phyloP scores from a whole-genome alignment of 2,113 vertebrate genomes.

The Boleophthalmus pectinirostris region DNA sequence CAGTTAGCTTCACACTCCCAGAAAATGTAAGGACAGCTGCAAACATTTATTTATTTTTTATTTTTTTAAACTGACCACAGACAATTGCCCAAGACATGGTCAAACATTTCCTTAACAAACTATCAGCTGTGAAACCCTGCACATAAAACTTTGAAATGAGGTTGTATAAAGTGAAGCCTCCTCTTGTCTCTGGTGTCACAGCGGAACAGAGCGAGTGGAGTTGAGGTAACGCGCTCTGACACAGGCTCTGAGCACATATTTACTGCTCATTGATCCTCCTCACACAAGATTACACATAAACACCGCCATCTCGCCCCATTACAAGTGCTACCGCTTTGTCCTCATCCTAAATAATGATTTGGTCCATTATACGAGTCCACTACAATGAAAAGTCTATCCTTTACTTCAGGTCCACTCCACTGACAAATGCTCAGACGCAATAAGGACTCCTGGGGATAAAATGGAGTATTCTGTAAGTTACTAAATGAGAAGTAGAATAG shows the following conservation, averaged over 20 bases:
- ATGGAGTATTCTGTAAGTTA: background rate
- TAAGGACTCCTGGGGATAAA: background rate
- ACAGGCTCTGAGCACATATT: slow-evolving; percentile 5
- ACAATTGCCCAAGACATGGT: too few relatives aligned
- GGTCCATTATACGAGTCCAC: background rate
- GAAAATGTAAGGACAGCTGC: too few relatives aligned
- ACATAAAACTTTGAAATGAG: too few relatives aligned
- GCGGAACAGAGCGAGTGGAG: background rate
- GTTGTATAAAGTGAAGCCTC: too few relatives aligned
- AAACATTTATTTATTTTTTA: too few relatives aligned
- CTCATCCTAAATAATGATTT: background rate
- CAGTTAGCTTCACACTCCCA: too few relatives aligned
- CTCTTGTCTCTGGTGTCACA: too few relatives aligned
- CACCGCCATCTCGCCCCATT: slow-evolving; percentile 5
- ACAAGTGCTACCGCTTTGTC: background rate
- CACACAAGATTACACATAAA: slow-evolving; percentile 29
- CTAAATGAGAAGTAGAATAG: too few relatives aligned
- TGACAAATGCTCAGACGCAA: background rate
- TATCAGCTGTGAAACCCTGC: too few relatives aligned
- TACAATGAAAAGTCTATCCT: background rate
- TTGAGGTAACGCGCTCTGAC: slow-evolving; percentile 23
- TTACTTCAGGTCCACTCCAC: background rate
- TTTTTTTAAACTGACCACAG: too few relatives aligned
- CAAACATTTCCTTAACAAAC: too few relatives aligned
- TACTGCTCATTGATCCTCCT: slow-evolving; percentile 25